A percentile compares a stretch with the other conserved stretches of the same genome.
These are phyloP conservation scores for Holothuria scabra DNA, from an alignment of 53 echinoderm and acorn worm species.

Conservation along the genomic window DNA sequence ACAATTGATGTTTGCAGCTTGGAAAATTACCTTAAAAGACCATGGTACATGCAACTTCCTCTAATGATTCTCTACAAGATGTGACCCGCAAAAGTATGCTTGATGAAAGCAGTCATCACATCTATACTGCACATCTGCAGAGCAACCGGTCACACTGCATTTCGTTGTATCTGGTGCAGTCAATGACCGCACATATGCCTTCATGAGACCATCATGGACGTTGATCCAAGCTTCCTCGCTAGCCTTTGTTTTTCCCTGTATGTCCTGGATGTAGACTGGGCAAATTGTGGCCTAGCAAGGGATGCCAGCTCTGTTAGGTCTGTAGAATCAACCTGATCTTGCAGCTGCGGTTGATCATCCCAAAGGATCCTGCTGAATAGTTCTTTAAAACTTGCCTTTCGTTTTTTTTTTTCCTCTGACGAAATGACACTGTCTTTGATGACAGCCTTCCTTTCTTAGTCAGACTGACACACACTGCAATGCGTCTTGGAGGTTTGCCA, in stretches of 20 bases:
- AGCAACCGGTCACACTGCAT: background rate
- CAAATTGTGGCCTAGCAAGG: background rate
- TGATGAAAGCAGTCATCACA: no score
- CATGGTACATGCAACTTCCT: background rate
- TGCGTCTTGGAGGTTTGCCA: background rate
- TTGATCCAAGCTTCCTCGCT: background rate
- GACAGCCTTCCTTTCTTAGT: background rate
- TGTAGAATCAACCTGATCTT: background rate
- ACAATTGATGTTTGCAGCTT: no score
- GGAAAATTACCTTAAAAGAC: background rate
- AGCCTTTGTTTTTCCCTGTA: constrained; percentile 3
- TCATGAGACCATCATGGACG: background rate
- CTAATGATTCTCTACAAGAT: constrained; percentile 1
- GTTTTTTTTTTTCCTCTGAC: background rate
- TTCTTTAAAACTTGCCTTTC: constrained; percentile 9
- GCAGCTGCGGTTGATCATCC: constrained; percentile 5
- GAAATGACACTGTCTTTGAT: background rate
- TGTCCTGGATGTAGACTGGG: background rate
- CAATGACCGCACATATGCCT: background rate
- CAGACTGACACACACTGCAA: background rate
- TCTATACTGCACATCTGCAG: background rate
- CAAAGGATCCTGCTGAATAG: background rate
- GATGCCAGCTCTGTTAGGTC: background rate
- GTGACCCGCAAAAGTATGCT: background rate
- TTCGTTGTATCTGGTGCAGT: background rate